Percentiles rank a stretch among this genome's conserved stretches.
Conservation (phyloP, 2,113 vertebrate species). For the Sceloporus tristichus region DNA sequence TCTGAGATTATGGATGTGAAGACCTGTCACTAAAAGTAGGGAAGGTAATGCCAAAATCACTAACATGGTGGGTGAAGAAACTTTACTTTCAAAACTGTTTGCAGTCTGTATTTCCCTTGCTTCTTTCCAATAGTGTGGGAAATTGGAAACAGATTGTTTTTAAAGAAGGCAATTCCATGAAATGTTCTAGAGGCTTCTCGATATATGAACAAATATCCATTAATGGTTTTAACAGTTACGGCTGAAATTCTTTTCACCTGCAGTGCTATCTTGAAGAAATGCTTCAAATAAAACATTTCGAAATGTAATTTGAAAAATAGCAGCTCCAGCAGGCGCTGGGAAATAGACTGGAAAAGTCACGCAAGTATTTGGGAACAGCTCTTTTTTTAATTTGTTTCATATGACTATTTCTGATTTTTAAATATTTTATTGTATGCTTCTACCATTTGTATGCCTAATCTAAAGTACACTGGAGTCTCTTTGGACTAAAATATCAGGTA, state of each 20-base stretch:
- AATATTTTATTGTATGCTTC: not conserved
- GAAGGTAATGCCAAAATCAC: not conserved
- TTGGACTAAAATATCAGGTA: not conserved
- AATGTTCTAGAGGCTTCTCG: conserved; percentile 15
- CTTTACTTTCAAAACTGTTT: not conserved
- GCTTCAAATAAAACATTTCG: not conserved
- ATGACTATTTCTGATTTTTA: not conserved
- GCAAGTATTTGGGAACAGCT: conserved; percentile 19
- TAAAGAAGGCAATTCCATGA: conserved; percentile 14
- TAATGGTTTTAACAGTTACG: not conserved
- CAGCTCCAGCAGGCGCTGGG: conserved; percentile 4
- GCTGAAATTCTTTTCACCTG: not conserved
- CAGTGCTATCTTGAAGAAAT: not conserved
- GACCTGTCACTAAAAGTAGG: not conserved
- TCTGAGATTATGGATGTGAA: not conserved
- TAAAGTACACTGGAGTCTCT: not conserved
- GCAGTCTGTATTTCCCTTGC: not conserved
- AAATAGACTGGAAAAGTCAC: conserved; percentile 23
- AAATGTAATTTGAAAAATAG: not conserved
- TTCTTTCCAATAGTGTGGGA: not conserved
- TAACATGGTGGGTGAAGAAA: no score
- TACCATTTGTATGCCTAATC: not conserved
- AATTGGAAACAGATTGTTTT: not conserved
- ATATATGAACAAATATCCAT: not conserved
- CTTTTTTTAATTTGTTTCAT: conserved; percentile 5